A percentile compares a stretch with the other conserved stretches of the same genome.
phyloP scores from a whole-genome alignment of 2,888 invertebrate species.

The Dilophus febrilis region DNA sequence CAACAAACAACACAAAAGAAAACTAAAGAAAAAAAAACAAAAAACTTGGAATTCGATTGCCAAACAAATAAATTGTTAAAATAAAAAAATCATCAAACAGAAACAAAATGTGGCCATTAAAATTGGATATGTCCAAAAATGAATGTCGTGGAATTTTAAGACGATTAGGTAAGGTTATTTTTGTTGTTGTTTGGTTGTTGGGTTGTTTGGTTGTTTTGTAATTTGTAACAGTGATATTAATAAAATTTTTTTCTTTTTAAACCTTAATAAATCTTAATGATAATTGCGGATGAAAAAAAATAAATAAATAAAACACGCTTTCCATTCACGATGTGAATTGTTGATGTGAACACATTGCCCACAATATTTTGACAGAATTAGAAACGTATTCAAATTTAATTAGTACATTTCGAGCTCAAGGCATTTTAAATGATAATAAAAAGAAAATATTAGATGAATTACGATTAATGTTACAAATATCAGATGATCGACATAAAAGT shows the following conservation, averaged over 20 bases:
- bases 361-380: constrained; percentile 45
- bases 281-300: too few relatives aligned
- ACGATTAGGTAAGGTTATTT: constrained; percentile 58
- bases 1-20: too few relatives aligned
- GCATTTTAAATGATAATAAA: constrained; percentile 68
- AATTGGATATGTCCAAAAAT: constrained; percentile 70
- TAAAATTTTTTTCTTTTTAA: background rate
- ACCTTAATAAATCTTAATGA: too few relatives aligned
- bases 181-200: background rate
- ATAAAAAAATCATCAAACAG: too few relatives aligned
- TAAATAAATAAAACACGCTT: too few relatives aligned
- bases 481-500: constrained; percentile 78
- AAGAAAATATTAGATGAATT: constrained; percentile 69
- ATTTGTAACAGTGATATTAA: constrained; percentile 11
- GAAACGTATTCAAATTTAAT: constrained; percentile 84
- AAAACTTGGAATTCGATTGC: too few relatives aligned
- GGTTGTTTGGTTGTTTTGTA: constrained; percentile 16
- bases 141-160: constrained; percentile 78
- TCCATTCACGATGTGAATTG: too few relatives aligned
- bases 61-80: too few relatives aligned
- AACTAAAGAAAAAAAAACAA: too few relatives aligned
- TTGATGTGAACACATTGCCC: background rate
- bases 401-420: constrained; percentile 83
- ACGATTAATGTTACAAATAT: constrained; percentile 66
- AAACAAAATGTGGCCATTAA: constrained; percentile 39